Percentiles rank a stretch among this genome's conserved stretches.
Evolutionary conservation across 2,888 invertebrate species (phyloP).

Genomic region (Carterocephalus palaemon): DNA sequence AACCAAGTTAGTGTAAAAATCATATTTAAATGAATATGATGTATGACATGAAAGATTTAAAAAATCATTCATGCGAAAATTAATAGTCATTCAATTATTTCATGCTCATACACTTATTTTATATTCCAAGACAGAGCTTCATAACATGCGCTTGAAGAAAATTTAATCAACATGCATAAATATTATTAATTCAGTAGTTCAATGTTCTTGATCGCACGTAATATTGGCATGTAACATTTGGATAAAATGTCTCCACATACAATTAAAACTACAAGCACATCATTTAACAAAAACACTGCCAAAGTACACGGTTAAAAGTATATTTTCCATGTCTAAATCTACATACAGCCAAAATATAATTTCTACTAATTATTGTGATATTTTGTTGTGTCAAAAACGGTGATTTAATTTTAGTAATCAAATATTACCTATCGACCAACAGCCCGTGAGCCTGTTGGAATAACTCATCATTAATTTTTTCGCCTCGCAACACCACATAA

Average conservation of each 20-base stretch:
- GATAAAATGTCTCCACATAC: constrained; percentile 21
- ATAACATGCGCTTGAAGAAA: constrained; percentile 10
- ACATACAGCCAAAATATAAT: constrained; percentile 27
- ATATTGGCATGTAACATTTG: constrained; percentile 49
- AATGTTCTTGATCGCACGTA: constrained; percentile 65
- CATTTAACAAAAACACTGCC: constrained; percentile 36
- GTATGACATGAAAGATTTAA: neutral
- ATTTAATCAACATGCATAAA: constrained; percentile 16
- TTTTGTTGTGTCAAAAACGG: constrained; percentile 9
- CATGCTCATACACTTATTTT: constrained; percentile 16
- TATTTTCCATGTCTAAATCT: constrained; percentile 21
- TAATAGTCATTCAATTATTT: too few relatives aligned
- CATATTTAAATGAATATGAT: too few relatives aligned
- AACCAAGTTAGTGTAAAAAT: too few relatives aligned
- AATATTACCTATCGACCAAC: constrained; percentile 31
- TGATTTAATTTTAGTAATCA: constrained; percentile 16
- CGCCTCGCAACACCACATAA: constrained; percentile 10
- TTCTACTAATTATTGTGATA: constrained; percentile 18
- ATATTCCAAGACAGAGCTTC: neutral
- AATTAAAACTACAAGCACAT: constrained; percentile 26
- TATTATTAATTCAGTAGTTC: constrained; percentile 15
- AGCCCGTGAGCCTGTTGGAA: constrained; percentile 30
- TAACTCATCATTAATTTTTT: constrained; percentile 23
- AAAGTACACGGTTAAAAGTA: constrained; percentile 31
- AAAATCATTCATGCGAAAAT: constrained; percentile 5